These are phyloP conservation scores for Dendrocincla tyrannina DNA, from an alignment of 2,797 vertebrate genomes.

Conservation along the genomic window DNA sequence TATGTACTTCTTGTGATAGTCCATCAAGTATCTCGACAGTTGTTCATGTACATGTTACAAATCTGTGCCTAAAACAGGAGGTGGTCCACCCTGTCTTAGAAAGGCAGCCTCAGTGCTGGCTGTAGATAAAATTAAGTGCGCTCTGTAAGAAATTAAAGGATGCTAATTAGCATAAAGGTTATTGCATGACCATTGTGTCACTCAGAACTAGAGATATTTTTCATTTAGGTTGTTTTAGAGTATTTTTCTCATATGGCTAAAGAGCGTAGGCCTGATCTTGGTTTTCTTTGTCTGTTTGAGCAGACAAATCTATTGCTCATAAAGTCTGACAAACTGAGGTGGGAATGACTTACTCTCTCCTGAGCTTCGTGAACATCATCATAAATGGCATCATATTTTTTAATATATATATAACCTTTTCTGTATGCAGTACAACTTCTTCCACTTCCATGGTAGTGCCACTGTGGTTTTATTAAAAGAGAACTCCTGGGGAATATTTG, in stretches of 20 bases:
- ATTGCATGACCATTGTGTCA: neutral
- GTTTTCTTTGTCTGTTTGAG: neutral
- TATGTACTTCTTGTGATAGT: neutral
- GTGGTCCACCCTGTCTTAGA: neutral
- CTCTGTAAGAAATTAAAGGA: neutral
- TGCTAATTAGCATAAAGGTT: constrained; percentile 18
- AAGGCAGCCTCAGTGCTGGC: neutral
- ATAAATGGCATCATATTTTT: constrained; percentile 22
- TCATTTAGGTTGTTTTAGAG: neutral
- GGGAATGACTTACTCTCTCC: neutral
- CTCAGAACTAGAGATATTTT: neutral
- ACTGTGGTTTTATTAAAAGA: constrained; percentile 33
- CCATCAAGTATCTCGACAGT: neutral
- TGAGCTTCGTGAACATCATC: constrained; percentile 25
- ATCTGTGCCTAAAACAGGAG: constrained; percentile 19
- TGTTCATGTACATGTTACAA: neutral
- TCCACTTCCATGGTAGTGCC: constrained; percentile 17
- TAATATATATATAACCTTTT: constrained; percentile 30
- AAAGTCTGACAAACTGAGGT: constrained; percentile 1
- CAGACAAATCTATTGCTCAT: constrained; percentile 2
- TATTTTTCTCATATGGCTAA: neutral
- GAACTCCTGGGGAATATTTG: constrained; percentile 28
- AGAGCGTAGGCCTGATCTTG: neutral
- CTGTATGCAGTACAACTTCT: constrained; percentile 39
- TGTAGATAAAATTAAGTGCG: neutral